Evolutionary conservation across 2,113 vertebrate genomes (phyloP).

Genomic region (Dolichallabes microphthalmus): DNA sequence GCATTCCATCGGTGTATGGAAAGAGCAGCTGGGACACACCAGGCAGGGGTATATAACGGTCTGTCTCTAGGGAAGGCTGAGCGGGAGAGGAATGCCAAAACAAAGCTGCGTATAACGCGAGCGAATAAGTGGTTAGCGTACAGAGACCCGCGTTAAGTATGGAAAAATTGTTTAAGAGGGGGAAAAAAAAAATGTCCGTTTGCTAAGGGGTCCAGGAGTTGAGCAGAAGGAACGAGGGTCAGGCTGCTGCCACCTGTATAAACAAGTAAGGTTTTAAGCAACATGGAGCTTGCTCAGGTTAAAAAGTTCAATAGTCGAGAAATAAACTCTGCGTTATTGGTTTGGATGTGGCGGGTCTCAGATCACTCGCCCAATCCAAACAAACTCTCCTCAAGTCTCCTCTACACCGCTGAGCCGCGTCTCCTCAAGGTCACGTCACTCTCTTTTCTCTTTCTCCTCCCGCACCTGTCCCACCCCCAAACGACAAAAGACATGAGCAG

Average conservation of each 20-base stretch:
- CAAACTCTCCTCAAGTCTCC: not conserved
- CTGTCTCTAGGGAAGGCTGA: slow-evolving; percentile 12
- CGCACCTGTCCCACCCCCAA: not conserved
- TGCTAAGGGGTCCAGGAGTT: not conserved
- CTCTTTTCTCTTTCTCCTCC: not conserved
- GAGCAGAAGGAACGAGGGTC: not conserved
- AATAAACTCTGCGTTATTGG: not conserved
- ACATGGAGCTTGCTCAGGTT: not conserved
- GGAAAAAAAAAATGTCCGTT: not conserved
- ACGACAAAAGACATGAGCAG: not conserved
- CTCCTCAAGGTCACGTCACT: not conserved
- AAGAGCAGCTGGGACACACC: slow-evolving; percentile 22
- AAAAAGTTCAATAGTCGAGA: not conserved
- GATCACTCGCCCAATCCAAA: not conserved
- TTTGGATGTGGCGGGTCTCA: not conserved
- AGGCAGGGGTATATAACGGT: slow-evolving; percentile 13
- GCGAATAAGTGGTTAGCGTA: not conserved
- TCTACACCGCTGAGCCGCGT: not conserved
- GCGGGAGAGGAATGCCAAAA: not conserved
- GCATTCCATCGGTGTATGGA: slow-evolving; percentile 14
- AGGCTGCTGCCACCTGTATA: not conserved
- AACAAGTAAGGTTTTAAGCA: not conserved
- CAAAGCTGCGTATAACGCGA: not conserved
- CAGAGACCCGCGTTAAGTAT: not conserved
- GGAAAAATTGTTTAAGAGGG: too few species aligned